These are phyloP conservation scores for Alosa sapidissima DNA, from an alignment of 2,797 vertebrate genomes.

Conservation along the genomic window DNA sequence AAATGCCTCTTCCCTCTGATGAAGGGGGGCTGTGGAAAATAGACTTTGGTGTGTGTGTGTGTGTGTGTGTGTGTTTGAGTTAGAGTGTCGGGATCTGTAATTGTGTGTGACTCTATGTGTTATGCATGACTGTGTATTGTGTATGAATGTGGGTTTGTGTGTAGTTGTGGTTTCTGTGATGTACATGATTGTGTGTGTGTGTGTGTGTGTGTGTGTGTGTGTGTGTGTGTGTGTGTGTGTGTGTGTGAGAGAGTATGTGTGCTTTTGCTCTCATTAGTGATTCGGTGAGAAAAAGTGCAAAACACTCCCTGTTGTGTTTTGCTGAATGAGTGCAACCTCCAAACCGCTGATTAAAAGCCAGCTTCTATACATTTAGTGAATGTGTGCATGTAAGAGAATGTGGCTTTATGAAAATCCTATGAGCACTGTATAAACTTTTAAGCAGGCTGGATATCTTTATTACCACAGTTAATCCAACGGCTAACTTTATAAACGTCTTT, in stretches of 20 bases:
- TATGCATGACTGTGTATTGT: background rate
- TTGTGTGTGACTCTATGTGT: background rate
- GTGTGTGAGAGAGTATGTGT: background rate
- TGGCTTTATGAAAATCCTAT: background rate
- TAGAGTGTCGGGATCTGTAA: background rate
- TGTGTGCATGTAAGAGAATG: background rate
- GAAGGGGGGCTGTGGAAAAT: too few species aligned
- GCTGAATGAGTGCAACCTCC: background rate
- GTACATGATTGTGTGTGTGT: background rate
- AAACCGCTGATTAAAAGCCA: background rate
- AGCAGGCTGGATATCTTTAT: background rate
- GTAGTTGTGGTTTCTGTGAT: background rate
- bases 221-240: background rate
- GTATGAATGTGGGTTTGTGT: background rate
- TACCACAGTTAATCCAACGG: background rate
- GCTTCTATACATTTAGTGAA: background rate
- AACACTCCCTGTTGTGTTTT: background rate
- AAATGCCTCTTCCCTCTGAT: background rate
- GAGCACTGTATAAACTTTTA: background rate
- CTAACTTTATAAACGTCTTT: background rate
- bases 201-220: conserved; percentile 22
- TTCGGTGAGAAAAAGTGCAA: background rate
- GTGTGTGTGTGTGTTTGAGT: background rate
- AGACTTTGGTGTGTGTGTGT: background rate
- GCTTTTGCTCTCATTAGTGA: background rate